Conservation (phyloP, 1,140 invertebrate genomes). For the Lethrus apterus region DNA sequence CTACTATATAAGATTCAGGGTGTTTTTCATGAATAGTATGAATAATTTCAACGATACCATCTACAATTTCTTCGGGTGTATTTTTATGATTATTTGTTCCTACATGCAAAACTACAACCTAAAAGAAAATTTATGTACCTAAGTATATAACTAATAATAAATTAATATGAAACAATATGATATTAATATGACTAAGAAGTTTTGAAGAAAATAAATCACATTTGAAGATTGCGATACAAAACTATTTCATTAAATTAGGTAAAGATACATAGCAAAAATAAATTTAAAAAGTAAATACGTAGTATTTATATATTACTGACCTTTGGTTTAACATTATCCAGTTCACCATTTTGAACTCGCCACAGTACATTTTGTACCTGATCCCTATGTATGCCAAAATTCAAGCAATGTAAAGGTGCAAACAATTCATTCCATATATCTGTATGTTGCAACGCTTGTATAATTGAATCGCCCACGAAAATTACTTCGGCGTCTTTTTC, state of each 20-base stretch:
- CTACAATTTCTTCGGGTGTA: conserved; percentile 67
- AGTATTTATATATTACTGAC: conserved; percentile 42
- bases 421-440: conserved; percentile 81
- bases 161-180: too few relatives aligned
- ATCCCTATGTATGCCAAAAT: conserved; percentile 86
- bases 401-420: conserved; percentile 78
- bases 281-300: too few relatives aligned
- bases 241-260: too few relatives aligned
- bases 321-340: conserved; percentile 82
- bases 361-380: conserved; percentile 82
- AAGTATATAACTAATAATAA: too few relatives aligned
- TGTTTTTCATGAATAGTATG: conserved; percentile 65
- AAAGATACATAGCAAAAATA: too few relatives aligned
- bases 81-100: conserved; percentile 81
- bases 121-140: too few relatives aligned
- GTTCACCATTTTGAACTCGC: conserved; percentile 79
- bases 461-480: conserved; percentile 80
- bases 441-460: conserved; percentile 68
- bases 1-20: conserved; percentile 68
- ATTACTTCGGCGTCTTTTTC: conserved; percentile 87
- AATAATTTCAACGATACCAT: conserved; percentile 73
- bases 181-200: too few relatives aligned
- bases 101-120: conserved; percentile 78
- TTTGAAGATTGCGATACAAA: not conserved
- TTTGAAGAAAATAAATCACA: too few relatives aligned